Evolutionary conservation across 2,113 vertebrate species (phyloP).

Genomic region (Notechis scutatus): DNA sequence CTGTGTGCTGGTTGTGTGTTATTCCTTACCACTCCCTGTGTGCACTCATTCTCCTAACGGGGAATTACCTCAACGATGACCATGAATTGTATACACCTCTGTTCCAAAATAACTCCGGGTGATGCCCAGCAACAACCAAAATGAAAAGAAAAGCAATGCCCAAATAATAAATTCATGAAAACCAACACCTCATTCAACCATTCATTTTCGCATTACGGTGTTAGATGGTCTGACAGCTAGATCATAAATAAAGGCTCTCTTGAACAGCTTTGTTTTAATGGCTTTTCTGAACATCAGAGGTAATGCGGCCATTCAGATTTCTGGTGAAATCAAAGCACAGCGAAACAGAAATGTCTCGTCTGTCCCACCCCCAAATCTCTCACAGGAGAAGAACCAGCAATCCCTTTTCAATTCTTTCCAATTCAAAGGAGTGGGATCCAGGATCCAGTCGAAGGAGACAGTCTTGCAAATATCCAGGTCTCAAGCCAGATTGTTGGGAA

Average conservation of each 20-base stretch:
- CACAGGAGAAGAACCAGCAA: background rate
- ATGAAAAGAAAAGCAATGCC: background rate
- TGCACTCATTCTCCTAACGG: no score
- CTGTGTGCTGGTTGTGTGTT: no score
- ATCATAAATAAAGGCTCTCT: background rate
- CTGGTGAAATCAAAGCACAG: background rate
- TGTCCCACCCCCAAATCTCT: background rate
- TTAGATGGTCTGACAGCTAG: background rate
- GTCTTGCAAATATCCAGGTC: background rate
- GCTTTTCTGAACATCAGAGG: background rate
- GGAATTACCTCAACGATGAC: no score
- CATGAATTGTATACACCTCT: background rate
- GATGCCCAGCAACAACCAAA: background rate
- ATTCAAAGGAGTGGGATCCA: background rate
- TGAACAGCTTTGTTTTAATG: background rate
- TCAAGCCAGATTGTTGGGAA: background rate
- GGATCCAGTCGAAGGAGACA: background rate
- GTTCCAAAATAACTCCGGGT: background rate
- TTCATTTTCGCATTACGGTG: background rate
- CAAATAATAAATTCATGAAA: background rate
- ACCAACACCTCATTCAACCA: background rate
- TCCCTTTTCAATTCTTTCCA: background rate
- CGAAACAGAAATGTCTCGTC: background rate
- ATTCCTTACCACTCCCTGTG: no score
- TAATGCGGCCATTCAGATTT: background rate